Evolutionary conservation across 2,888 invertebrate genomes (phyloP).

Genomic region (Thalpophila matura): DNA sequence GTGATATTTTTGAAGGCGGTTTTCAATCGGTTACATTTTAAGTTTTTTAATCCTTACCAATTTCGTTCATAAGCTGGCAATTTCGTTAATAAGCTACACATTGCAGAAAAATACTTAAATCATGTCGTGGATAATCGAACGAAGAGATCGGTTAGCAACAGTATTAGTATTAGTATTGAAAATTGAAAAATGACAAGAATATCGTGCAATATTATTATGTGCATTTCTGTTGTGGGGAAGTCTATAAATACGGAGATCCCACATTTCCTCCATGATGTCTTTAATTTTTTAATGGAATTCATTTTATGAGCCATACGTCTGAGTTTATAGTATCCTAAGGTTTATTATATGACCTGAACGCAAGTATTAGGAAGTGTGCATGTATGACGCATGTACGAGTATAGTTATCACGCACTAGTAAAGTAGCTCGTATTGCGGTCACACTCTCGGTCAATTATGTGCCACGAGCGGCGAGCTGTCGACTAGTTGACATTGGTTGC

Average conservation of each 20-base stretch:
- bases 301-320: slow-evolving; percentile 24
- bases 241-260: slow-evolving; percentile 25
- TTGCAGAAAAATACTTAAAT: too few species aligned
- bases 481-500: slow-evolving; percentile 80
- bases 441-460: slow-evolving; percentile 73
- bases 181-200: slow-evolving; percentile 24
- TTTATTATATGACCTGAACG: slow-evolving; percentile 62
- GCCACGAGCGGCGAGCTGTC: slow-evolving; percentile 64
- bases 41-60: too few species aligned
- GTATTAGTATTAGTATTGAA: too few species aligned
- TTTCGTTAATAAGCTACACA: too few species aligned
- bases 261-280: slow-evolving; percentile 25
- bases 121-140: too few species aligned
- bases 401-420: slow-evolving; percentile 67
- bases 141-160: too few species aligned
- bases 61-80: too few species aligned
- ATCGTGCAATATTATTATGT: slow-evolving; percentile 5
- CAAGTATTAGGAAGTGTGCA: slow-evolving; percentile 66
- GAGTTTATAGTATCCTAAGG: slow-evolving; percentile 25
- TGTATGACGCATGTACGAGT: slow-evolving; percentile 64
- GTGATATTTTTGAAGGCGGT: too few species aligned
- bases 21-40: too few species aligned
- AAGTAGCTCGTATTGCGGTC: slow-evolving; percentile 69
- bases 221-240: slow-evolving; percentile 37
- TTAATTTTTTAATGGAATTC: slow-evolving; percentile 20